Conservation (phyloP, 2,888 invertebrate genomes). For the Pharmacophagus antenor region DNA sequence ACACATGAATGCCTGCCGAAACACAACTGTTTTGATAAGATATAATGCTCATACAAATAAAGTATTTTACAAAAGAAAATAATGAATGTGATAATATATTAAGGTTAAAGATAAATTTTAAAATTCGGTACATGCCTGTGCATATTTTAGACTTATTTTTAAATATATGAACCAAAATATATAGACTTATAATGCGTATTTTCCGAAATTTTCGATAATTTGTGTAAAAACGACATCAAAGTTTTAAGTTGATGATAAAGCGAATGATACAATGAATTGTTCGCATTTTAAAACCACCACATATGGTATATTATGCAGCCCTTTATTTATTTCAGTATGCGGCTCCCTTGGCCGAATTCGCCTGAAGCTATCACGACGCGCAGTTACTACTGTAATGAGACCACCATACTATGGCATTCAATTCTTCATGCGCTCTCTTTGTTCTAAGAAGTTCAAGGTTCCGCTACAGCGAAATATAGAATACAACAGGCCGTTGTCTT, state of each 20-base stretch:
- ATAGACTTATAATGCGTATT: no score
- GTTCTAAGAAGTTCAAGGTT: conserved; percentile 28
- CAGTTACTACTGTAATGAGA: conserved; percentile 30
- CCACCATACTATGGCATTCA: conserved; percentile 19
- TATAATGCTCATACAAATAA: no score
- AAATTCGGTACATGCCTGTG: no score
- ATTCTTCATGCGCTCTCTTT: conserved; percentile 22
- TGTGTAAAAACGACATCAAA: no score
- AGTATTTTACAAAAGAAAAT: no score
- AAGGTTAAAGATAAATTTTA: no score
- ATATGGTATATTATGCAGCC: conserved; percentile 2
- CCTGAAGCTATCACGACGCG: conserved; percentile 23
- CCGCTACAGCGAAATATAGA: not conserved
- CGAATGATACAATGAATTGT: not conserved
- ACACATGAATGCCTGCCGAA: no score
- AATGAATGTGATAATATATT: no score
- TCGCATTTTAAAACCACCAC: conserved; percentile 9
- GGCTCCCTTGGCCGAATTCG: conserved; percentile 16
- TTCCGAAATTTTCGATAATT: no score
- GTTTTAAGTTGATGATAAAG: not conserved
- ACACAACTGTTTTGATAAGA: no score
- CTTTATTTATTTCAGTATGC: conserved; percentile 12
- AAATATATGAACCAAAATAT: no score
- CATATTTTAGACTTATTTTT: no score
- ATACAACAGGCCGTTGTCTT: not conserved